These are phyloP conservation scores for Mirza zaza DNA, from an alignment of 2,113 vertebrate species.

Conservation along the genomic window DNA sequence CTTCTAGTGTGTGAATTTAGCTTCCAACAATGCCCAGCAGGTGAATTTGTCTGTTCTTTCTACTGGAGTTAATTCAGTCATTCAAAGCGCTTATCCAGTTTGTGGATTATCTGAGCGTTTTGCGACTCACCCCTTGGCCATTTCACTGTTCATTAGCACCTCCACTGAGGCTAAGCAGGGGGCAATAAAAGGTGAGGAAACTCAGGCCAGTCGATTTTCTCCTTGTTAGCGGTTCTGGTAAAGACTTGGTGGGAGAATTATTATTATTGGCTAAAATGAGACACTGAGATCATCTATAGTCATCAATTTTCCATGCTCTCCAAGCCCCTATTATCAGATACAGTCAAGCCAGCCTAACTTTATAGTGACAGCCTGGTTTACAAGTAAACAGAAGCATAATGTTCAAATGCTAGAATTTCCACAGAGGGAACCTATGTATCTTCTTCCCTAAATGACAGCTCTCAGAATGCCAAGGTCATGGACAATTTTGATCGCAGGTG, in stretches of 20 bases:
- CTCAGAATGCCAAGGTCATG: neutral
- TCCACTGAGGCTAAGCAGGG: neutral
- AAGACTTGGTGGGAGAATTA: neutral
- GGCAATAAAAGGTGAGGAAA: constrained; percentile 4
- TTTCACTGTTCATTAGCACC: constrained; percentile 39
- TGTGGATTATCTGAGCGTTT: neutral
- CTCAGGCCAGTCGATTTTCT: neutral
- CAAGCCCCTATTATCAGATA: neutral
- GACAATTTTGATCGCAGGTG: neutral
- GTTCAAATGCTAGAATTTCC: constrained; percentile 39
- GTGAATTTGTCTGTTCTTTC: neutral
- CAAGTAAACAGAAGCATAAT: neutral
- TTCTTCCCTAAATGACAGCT: neutral
- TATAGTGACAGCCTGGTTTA: neutral
- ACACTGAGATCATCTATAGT: neutral
- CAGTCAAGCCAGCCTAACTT: neutral
- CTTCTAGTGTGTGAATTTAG: neutral
- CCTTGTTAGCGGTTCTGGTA: constrained; percentile 63
- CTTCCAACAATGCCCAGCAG: neutral
- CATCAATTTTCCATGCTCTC: neutral
- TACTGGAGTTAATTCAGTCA: neutral
- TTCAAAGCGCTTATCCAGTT: neutral
- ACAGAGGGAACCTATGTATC: neutral
- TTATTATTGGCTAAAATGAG: constrained; percentile 10
- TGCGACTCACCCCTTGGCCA: neutral